These are phyloP conservation scores for Apodemia hepburni DNA, from an alignment of 2,888 invertebrate species.

Conservation along the genomic window DNA sequence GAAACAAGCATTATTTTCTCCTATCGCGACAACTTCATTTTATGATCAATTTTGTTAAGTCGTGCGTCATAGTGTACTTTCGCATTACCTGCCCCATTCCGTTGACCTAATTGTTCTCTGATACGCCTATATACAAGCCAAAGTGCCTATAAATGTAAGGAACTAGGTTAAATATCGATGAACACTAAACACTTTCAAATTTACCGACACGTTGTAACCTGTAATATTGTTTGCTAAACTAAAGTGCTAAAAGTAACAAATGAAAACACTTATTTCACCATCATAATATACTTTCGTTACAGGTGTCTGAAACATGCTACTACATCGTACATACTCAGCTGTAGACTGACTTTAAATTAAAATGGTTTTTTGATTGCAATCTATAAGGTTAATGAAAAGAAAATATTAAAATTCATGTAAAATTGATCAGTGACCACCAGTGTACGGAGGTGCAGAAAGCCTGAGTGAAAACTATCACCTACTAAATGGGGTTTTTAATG, in stretches of 20 bases:
- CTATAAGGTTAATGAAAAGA: too few relatives aligned
- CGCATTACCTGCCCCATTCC: constrained; percentile 61
- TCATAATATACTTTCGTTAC: too few relatives aligned
- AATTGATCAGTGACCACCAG: too few relatives aligned
- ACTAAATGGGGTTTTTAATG: too few relatives aligned
- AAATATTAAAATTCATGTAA: too few relatives aligned
- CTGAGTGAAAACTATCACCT: too few relatives aligned
- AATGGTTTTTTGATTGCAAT: too few relatives aligned
- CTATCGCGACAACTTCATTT: constrained; percentile 35
- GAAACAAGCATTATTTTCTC: background rate
- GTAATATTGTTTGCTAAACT: constrained; percentile 44
- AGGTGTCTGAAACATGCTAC: too few relatives aligned
- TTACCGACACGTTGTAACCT: constrained; percentile 36
- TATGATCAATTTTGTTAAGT: constrained; percentile 44
- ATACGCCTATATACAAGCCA: constrained; percentile 57
- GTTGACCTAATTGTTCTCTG: constrained; percentile 71
- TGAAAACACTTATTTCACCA: background rate
- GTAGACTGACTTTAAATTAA: too few relatives aligned
- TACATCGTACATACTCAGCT: too few relatives aligned
- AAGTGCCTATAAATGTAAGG: constrained; percentile 70
- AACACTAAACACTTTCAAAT: constrained; percentile 52
- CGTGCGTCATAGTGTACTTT: constrained; percentile 51
- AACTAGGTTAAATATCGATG: constrained; percentile 75
- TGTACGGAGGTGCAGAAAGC: too few relatives aligned
- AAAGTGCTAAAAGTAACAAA: background rate